Evolutionary conservation across 2,797 vertebrate species (phyloP).

Genomic region (Centropyge bicolor): DNA sequence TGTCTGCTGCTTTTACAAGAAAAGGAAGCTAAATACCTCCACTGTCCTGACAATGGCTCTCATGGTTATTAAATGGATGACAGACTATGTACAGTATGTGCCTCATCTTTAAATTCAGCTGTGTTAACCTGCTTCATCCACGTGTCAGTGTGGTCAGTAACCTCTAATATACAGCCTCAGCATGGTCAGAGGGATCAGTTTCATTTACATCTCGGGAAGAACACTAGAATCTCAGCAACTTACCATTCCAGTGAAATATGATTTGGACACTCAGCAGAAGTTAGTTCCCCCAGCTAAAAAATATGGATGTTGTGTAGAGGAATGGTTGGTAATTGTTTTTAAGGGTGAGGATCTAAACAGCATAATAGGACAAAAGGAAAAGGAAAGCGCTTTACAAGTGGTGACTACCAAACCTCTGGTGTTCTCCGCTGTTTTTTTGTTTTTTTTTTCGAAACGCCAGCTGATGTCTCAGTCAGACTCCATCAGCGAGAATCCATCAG

Average conservation of each 20-base stretch:
- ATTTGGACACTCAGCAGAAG: constrained; percentile 61
- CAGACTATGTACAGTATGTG: constrained; percentile 4
- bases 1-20: constrained; percentile 36
- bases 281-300: constrained; percentile 42
- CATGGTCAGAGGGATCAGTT: constrained; percentile 13
- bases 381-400: constrained; percentile 12
- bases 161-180: constrained; percentile 18
- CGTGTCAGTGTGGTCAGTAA: constrained; percentile 1
- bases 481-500: not conserved
- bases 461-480: not conserved
- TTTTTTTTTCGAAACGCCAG: not conserved
- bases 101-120: not conserved
- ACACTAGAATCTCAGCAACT: constrained; percentile 39
- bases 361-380: constrained; percentile 28
- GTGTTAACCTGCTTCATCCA: not conserved
- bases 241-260: constrained; percentile 54
- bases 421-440: too few species aligned
- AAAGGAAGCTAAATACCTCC: constrained; percentile 11
- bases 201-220: constrained; percentile 32
- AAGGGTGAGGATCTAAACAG: constrained; percentile 31
- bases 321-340: constrained; percentile 47
- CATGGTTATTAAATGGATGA: constrained; percentile 6
- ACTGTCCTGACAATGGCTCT: not conserved
- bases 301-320: constrained; percentile 41
- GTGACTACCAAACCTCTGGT: not conserved